Base-by-base conservation (phyloP, 1,140 invertebrate genomes). In the Drosophila pseudoananassae region DNA sequence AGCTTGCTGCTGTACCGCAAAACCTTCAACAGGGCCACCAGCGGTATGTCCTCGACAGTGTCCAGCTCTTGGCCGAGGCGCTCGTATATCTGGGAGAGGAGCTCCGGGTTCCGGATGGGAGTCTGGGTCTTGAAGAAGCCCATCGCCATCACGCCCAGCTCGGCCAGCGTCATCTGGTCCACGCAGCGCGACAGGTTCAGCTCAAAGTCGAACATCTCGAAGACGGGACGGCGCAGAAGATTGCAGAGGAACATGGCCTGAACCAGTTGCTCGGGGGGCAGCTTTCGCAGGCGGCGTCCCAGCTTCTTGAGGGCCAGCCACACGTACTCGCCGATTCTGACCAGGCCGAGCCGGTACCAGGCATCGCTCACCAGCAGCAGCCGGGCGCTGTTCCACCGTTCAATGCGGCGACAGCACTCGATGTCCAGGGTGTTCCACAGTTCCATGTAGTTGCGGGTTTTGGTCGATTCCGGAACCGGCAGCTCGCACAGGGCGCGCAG, bases 121-220 rank as follows among this genome's bases (percentile, higher is more conserved):
- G 90, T 93, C 66, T 94, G 90, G 1, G 92, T 93, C 90, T 95
- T 94, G 60, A 95, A 95, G 77, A 94, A 95, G 0, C 93, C 93
- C 91, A 95, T 92, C 12, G 93, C 91, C 54, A 94, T 82, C 7
- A 95, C 91, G 10, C 92, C 93, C 17, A 95, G 36, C 83, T 95
- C 94, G 55, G 93, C 90, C 0, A 93, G 57, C 2, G 78, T 91
- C 73, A 95, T 92, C 4, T 93, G 73, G 9, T 93, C 53, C 4
- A 94, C 54, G 56, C 88, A 84, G 8, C 92, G 72, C 17, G 92
- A 79, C 2, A 94, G 57, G 23, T 82, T 83, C 63, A 91, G 83
- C 73, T 95, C 94, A 14, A 94, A 89, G 54, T 94, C 93, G 59
- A 94, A 94, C 90, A 93, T 93, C 49, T 92, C 91, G 14, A 93